Evolutionary conservation across 2,797 vertebrate genomes (phyloP), one percentile per base, ranked within the genome.

Genomic region (Anableps anableps): DNA sequence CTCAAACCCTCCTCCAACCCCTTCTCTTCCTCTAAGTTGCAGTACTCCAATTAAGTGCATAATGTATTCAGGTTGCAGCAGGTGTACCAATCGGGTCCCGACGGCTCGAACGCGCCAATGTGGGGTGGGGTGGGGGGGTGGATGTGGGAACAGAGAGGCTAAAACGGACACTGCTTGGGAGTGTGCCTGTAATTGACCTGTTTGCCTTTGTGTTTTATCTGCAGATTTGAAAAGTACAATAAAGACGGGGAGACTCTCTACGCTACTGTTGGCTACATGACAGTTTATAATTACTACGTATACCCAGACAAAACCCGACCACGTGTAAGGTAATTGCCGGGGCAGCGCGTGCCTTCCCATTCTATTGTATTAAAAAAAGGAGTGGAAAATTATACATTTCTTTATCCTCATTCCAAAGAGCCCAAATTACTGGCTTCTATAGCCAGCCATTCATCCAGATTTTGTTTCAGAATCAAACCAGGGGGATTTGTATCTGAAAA

Each of bases 281-380:
- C 98, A 97, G 98, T 99, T 97, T 99, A 99, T 99, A 99, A 99
- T 99, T 99, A 99, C 97, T 99, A 99, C 95, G 98, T 99, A 96
- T 99, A 99, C 95, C 98, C 98, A 98, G 98, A 99, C 98, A 99
- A 99, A 99, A 99, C 98, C 96, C 96, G 98, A 97, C 98, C 99
- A 98, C 98, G 97, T 98, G 98, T 99, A 97, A 99, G 98, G 98
- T 99, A 99, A 99, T 99, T 98, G 97, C 97, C 81, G 92, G 96
- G 92, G 91, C 96, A 97, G 97, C 97, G 97, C 96, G 97, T 98
- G 98, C 97, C 97, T 97, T 96, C 96, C 97, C 96, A 96, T 97
- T 97, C 97, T 97, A 97, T 95, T 95, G 94, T 95, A 89, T 84
- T 86, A 92, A 93, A 72, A 92, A 95, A 94, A 91, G 88, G 92